Conservation (phyloP, 2,797 vertebrate genomes). For the Rhinichthys osculus region DNA sequence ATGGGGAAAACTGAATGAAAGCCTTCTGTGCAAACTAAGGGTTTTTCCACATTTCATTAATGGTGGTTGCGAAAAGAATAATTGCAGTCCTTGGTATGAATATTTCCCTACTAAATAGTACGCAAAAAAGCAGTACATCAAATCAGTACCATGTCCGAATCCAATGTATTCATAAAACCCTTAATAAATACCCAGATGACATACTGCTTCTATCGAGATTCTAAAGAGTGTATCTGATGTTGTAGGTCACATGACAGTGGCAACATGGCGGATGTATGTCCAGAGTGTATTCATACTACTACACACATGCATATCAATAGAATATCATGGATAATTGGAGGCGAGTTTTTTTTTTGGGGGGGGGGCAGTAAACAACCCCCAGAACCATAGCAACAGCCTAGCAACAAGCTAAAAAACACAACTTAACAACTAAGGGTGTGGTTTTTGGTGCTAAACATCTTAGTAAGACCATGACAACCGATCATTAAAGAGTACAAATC, state of each 20-base stretch:
- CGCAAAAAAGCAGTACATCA: not conserved
- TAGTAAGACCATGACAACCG: not conserved
- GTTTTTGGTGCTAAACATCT: not conserved
- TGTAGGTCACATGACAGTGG: not conserved
- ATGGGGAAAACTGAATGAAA: constrained; percentile 23
- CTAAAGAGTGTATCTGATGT: not conserved
- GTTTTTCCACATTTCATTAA: constrained; percentile 15
- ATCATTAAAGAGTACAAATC: not conserved
- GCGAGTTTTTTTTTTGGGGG: not conserved
- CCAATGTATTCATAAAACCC: not conserved
- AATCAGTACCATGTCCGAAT: not conserved
- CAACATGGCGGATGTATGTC: not conserved
- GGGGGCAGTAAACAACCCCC: not conserved
- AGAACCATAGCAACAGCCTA: not conserved
- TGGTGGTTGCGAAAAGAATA: constrained; percentile 11
- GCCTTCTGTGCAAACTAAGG: constrained; percentile 13
- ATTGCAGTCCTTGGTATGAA: not conserved
- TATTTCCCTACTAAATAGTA: constrained; percentile 1
- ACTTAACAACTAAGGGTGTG: not conserved
- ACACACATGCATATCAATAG: not conserved
- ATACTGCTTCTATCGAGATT: not conserved
- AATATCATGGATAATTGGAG: not conserved
- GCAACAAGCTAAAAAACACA: not conserved
- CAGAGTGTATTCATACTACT: not conserved
- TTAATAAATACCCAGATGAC: not conserved